These are phyloP conservation scores for Eupithecia exiguata DNA, from an alignment of 2,888 invertebrate species.

Conservation along the genomic window DNA sequence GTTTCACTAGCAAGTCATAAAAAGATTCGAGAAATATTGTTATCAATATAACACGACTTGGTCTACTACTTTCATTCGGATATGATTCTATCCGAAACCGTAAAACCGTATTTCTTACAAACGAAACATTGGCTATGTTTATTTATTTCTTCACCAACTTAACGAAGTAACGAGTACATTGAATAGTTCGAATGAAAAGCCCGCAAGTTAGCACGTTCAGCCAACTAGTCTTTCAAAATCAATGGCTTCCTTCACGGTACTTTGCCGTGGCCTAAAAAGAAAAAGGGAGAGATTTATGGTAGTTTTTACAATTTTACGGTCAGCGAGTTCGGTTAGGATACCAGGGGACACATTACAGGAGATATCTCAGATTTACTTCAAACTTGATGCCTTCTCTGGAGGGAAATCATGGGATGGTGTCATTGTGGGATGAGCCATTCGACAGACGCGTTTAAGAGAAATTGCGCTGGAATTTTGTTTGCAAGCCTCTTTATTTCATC, in stretches of 20 bases:
- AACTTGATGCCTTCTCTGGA: constrained; percentile 77
- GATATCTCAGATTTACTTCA: constrained; percentile 81
- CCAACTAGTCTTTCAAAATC: constrained; percentile 36
- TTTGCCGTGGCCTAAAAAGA: constrained; percentile 51
- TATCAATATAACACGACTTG: background rate
- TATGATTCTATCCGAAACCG: background rate
- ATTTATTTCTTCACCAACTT: background rate
- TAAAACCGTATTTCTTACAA: background rate
- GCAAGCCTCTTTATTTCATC: constrained; percentile 39
- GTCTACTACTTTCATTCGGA: too few species aligned
- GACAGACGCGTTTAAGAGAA: constrained; percentile 55
- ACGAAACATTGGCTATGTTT: background rate
- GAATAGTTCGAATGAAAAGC: constrained; percentile 4
- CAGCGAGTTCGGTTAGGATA: constrained; percentile 73
- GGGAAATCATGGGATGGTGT: constrained; percentile 77
- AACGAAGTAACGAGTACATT: background rate
- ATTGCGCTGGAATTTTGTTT: constrained; percentile 49
- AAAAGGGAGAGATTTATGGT: constrained; percentile 75
- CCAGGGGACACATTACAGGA: constrained; percentile 77
- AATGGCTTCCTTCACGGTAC: constrained; percentile 40
- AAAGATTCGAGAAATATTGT: too few species aligned
- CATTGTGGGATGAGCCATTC: constrained; percentile 67
- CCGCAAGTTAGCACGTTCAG: constrained; percentile 21
- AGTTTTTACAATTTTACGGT: constrained; percentile 83
- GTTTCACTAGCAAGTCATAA: background rate